Base-by-base conservation (phyloP, 1,140 invertebrate genomes). In the Vollenhovia emeryi region DNA sequence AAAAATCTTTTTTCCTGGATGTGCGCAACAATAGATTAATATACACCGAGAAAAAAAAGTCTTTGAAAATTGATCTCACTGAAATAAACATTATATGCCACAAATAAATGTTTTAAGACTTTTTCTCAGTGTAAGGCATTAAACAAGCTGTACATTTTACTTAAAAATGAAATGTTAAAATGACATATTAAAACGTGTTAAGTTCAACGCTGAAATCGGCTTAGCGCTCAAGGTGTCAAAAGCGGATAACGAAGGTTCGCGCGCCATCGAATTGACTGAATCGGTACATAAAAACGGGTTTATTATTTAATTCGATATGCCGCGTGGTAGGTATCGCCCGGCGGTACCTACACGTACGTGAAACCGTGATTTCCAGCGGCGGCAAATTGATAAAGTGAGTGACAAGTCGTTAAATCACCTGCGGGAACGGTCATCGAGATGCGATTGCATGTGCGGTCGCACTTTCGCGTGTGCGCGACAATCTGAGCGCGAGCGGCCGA, bases 331-430 rank as follows among this genome's bases (percentile, higher is more conserved):
- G 82, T 85, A 87, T 75, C 78, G 69, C 60, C 36, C 69, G 57
- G 59, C 66, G 62, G 83, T 73, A 83, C 76, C 64, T 89, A 87
- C 64, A 60, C 80, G 86, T 84, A 82, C 84, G 60, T 89, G 84
- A 85, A 80, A 50, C 69, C 62, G 68, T 55, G 75, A 85, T 85
- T 76, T 89, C 87, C 80, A 87, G 55, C 87, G 88, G 85, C 82
- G 92, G 90, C 87, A 91, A 94, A 94, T 93, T 94, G 93, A 94
- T 93, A 93, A 93, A 93, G 92, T 92, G 85, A 91, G 89, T 93
- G 94, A 94, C 94, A 94, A 94, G 91, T 93, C 92, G 92, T 93
- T 94, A 94, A 94, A 94, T 94, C 92, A 93, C 91, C 84, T 18
- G 75, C 76, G 60, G 78, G 76, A 86, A 87, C 89, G 88, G 88